Percentiles rank a stretch among this genome's conserved stretches.
phyloP scores from a whole-genome alignment of 2,797 vertebrate species.

The Salarias fasciatus region DNA sequence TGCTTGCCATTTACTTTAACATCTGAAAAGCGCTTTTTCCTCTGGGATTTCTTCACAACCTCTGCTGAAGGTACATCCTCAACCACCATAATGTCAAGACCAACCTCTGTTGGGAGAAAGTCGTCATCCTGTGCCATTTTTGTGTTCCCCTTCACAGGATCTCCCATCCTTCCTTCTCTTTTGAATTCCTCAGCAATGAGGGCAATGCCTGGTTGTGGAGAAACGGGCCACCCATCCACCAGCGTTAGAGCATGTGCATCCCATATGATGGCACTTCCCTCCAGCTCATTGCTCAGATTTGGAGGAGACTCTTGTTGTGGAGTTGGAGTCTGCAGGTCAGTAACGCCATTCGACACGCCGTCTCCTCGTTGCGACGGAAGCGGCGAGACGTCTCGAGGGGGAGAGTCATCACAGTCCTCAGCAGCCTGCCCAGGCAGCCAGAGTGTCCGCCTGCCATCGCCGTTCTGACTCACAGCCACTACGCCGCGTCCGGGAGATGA shows the following conservation, averaged over 20 bases:
- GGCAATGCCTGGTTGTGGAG: not conserved
- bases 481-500: constrained; percentile 12
- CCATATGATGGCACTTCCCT: not conserved
- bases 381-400: not conserved
- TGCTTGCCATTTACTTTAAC: not conserved
- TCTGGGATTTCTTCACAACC: not conserved
- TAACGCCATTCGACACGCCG: fast-evolving
- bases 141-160: not conserved
- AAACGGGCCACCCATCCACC: constrained; percentile 1
- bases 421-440: constrained; percentile 55
- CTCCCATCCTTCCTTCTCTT: constrained; percentile 15
- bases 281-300: not conserved
- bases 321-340: not conserved
- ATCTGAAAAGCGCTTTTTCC: not conserved
- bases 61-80: not conserved
- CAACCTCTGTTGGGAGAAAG: not conserved
- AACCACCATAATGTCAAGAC: not conserved
- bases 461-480: constrained; percentile 46
- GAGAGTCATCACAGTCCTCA: not conserved
- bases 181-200: not conserved
- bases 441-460: constrained; percentile 43
- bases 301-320: not conserved
- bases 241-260: not conserved
- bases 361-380: not conserved
- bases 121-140: not conserved